Evolutionary conservation across 2,113 vertebrate species (phyloP).

Genomic region (Oncorhynchus tshawytscha): DNA sequence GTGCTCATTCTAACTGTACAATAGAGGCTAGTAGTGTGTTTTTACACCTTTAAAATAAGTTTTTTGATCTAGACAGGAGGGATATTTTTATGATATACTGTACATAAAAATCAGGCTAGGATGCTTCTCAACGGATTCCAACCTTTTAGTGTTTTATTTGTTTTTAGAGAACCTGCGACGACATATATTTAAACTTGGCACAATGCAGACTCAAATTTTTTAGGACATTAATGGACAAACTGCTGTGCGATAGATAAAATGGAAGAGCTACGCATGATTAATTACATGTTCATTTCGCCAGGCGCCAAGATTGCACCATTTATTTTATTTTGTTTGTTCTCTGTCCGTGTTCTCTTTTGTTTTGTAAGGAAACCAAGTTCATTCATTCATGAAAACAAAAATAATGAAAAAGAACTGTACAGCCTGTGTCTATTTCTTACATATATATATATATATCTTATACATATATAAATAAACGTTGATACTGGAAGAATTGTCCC

Average conservation of each 20-base stretch:
- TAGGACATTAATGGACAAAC: constrained; percentile 75
- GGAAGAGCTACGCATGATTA: constrained; percentile 71
- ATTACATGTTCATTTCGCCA: constrained; percentile 68
- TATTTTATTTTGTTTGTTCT: constrained; percentile 64
- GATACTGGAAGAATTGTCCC: constrained; percentile 75
- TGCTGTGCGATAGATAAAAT: constrained; percentile 73
- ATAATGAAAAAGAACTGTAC: constrained; percentile 77
- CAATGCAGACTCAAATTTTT: constrained; percentile 79
- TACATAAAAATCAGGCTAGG: constrained; percentile 69
- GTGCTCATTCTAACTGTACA: constrained; percentile 64
- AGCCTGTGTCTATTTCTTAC: constrained; percentile 72
- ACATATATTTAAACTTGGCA: constrained; percentile 84
- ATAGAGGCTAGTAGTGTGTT: constrained; percentile 69
- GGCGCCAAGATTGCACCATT: constrained; percentile 75
- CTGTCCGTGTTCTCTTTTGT: constrained; percentile 12
- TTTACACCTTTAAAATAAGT: constrained; percentile 45
- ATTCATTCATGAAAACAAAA: constrained; percentile 21
- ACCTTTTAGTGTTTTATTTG: constrained; percentile 22
- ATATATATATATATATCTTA: constrained; percentile 22
- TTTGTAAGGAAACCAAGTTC: constrained; percentile 53
- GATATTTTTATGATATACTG: constrained; percentile 67
- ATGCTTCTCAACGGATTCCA: constrained; percentile 9
- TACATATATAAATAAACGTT: constrained; percentile 60
- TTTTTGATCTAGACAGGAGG: constrained; percentile 50
- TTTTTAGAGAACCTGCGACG: constrained; percentile 51